These are phyloP conservation scores for Drosophila sordidula DNA, from an alignment of 2,888 invertebrate species.

Conservation along the genomic window DNA sequence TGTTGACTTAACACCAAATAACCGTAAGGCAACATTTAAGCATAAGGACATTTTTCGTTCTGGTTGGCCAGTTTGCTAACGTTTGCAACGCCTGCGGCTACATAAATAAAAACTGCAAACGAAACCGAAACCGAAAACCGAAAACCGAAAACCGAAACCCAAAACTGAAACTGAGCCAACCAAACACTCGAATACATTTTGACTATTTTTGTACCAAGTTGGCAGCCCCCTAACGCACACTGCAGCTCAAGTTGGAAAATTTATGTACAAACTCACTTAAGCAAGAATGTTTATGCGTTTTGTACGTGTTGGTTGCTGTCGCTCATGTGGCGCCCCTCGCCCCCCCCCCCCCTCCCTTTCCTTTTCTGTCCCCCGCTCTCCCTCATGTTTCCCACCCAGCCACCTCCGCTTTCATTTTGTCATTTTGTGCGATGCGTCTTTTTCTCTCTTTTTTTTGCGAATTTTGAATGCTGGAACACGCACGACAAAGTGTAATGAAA, in stretches of 20 bases:
- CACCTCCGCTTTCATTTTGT: conserved; percentile 68
- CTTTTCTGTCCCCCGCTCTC: neutral
- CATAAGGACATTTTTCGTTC: conserved; percentile 5
- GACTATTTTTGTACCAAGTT: conserved; percentile 41
- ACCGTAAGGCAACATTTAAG: neutral
- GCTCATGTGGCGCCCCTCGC: conserved; percentile 54
- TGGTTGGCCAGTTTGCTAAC: conserved; percentile 7
- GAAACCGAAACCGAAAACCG: conserved; percentile 34
- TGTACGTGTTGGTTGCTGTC: conserved; percentile 79
- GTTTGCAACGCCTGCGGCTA: conserved; percentile 29
- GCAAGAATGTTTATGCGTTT: conserved; percentile 83
- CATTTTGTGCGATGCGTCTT: conserved; percentile 49
- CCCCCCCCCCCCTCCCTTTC: neutral
- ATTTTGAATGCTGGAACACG: conserved; percentile 61
- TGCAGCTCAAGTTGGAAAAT: conserved; percentile 79
- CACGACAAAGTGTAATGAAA: conserved; percentile 73
- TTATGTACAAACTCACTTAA: conserved; percentile 84
- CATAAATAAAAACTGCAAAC: conserved; percentile 48
- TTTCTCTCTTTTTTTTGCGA: conserved; percentile 26
- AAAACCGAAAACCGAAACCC: conserved; percentile 35
- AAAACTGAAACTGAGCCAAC: conserved; percentile 46
- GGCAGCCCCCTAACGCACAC: conserved; percentile 33
- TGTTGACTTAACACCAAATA: neutral
- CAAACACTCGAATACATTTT: conserved; percentile 39
- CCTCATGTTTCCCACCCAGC: conserved; percentile 10